Percentiles rank a stretch among this genome's conserved stretches.
Conservation (phyloP, 1,140 invertebrate species). For the Drosophila bipectinata region DNA sequence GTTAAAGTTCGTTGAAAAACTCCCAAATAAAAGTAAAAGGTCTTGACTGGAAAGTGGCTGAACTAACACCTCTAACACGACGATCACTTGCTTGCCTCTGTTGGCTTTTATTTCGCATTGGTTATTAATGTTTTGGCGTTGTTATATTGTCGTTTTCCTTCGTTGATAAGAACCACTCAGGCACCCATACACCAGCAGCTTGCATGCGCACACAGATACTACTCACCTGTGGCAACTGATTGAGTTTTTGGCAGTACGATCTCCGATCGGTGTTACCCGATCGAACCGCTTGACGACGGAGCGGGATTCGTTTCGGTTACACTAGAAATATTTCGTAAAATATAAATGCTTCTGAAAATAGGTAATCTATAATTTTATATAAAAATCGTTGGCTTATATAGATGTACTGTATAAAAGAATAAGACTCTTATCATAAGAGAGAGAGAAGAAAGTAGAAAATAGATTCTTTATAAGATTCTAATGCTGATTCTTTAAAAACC, state of each 20-base stretch:
- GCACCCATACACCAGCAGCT: slow-evolving; percentile 2
- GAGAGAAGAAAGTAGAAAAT: no score
- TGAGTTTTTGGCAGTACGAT: slow-evolving; percentile 49
- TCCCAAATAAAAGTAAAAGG: background rate
- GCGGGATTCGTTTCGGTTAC: background rate
- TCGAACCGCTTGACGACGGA: slow-evolving; percentile 43
- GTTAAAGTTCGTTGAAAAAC: background rate
- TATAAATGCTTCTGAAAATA: background rate
- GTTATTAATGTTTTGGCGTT: slow-evolving; percentile 65
- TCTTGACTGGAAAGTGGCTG: background rate
- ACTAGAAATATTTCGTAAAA: background rate
- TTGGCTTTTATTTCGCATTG: slow-evolving; percentile 59
- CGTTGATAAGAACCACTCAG: slow-evolving; percentile 55
- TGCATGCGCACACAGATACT: background rate
- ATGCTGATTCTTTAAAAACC: no score
- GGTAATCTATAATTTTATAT: background rate
- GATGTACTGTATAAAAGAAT: no score
- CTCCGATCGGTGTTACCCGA: slow-evolving; percentile 16
- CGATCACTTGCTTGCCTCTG: slow-evolving; percentile 28
- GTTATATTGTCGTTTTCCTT: slow-evolving; percentile 77
- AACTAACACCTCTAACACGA: background rate
- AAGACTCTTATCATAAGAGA: no score
- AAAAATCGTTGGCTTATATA: no score
- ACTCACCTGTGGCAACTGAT: slow-evolving; percentile 44
- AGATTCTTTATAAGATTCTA: no score